A percentile compares a stretch with the other conserved stretches of the same genome.
phyloP scores from a whole-genome alignment of 2,797 vertebrate species.

The Amblyopsis hoosieri region DNA sequence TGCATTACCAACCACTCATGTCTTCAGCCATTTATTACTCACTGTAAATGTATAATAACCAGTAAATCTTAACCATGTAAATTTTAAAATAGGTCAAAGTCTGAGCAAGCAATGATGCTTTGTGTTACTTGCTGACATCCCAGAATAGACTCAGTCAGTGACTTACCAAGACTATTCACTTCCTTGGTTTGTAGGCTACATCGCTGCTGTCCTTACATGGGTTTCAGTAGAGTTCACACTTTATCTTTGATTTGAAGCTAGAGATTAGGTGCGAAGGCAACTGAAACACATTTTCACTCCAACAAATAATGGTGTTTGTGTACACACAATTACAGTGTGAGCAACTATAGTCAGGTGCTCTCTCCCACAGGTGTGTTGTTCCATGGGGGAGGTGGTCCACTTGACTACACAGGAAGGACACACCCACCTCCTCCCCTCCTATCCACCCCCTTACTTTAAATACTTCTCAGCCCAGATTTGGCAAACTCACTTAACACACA shows the following conservation, averaged over 20 bases:
- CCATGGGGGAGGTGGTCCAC: conserved; percentile 58
- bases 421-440: conserved; percentile 43
- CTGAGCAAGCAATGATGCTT: background rate
- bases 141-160: background rate
- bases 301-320: background rate
- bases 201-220: background rate
- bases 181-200: no score
- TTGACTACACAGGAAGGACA: conserved; percentile 44
- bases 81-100: conserved; percentile 2
- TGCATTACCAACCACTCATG: no score
- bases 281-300: background rate
- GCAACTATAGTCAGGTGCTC: conserved; percentile 19
- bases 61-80: background rate
- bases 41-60: background rate
- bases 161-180: no score
- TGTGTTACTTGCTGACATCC: background rate
- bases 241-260: background rate
- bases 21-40: background rate
- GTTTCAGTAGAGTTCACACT: background rate
- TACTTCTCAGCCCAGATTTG: conserved; percentile 33
- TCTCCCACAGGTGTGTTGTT: conserved; percentile 32
- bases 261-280: no score
- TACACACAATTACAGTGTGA: conserved; percentile 4
- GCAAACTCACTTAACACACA: conserved; percentile 10
- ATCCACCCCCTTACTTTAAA: conserved; percentile 23